Conservation (phyloP, 2,113 vertebrate genomes). For the Chlamydotis undulata region DNA sequence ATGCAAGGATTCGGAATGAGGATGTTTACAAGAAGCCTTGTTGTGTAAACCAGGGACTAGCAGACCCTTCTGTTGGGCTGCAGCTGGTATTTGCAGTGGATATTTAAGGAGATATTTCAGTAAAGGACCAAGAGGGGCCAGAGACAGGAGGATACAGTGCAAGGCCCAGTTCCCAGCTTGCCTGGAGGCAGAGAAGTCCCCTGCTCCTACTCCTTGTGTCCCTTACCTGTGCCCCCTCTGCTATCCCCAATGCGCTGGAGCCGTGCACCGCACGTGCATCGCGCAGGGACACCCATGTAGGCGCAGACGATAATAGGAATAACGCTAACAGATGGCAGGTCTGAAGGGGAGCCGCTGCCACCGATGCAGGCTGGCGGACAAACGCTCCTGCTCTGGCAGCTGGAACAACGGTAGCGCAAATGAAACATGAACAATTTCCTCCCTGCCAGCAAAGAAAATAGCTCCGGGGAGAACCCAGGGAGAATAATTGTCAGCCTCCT, state of each 20-base stretch:
- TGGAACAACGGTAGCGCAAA: slow-evolving; percentile 36
- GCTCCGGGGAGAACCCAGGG: slow-evolving; percentile 6
- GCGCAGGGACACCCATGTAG: not conserved
- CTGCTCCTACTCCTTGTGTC: not conserved
- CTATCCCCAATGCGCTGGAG: not conserved
- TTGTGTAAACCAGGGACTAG: not conserved
- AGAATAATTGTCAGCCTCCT: slow-evolving; percentile 31
- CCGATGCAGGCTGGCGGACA: slow-evolving; percentile 11
- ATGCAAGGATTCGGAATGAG: not conserved
- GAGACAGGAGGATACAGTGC: not conserved
- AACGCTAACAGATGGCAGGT: slow-evolving; percentile 30
- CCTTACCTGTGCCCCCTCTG: not conserved
- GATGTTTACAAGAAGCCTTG: slow-evolving; percentile 8
- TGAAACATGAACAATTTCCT: slow-evolving; percentile 52
- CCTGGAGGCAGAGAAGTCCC: not conserved
- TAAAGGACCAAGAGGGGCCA: not conserved
- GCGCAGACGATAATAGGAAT: not conserved
- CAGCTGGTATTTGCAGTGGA: not conserved
- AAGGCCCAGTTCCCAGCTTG: not conserved
- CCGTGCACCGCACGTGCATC: not conserved
- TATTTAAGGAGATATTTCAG: not conserved
- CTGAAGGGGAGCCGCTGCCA: slow-evolving; percentile 14
- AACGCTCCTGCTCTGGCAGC: slow-evolving; percentile 6
- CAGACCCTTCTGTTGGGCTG: not conserved
- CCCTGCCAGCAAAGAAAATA: slow-evolving; percentile 47